Base-by-base conservation (phyloP, 2,888 invertebrate species). In the Listrodromus nycthemerus region DNA sequence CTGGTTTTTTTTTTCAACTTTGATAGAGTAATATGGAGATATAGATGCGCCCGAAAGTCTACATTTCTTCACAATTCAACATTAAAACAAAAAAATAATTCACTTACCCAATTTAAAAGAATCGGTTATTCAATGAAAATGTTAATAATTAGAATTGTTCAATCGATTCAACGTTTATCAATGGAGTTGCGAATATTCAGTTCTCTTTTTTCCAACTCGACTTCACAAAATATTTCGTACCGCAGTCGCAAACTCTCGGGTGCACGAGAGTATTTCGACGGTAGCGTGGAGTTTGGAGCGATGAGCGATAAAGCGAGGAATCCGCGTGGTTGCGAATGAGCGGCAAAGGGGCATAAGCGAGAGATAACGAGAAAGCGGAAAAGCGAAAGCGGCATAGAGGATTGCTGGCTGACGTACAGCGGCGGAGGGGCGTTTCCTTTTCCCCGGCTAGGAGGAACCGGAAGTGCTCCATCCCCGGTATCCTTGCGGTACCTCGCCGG, bases 261-360 rank as follows among this genome's bases (percentile, higher is more conserved):
- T 45, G 16, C 16, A 45, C 16, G 41, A 13, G 41, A 16, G 21
- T 24, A 55, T 55, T 13, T 24, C 24, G 13, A 55, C 55, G 55
- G 55, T 55, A 10, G 55, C 55, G 37, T 30, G 30, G 63, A 65
- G 65, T 65, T 65, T 48, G 24, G n/a, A n/a, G 50, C 50, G 33
- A 65, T 48, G 65, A 50, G 74, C 65, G 37, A 41, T 63, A 63
- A 45, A 75, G 21, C 58, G 19, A 41, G 48, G 74, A 55, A 55
- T 45, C 37, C 74, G 63, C 30, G 63, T 63, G 55, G 55, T 21
- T 24, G 10, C 21, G 24, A 55, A 75, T 41, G 48, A 52, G 67
- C 50, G 48, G 80, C 80, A 76, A 48, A 78, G 37, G 52, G 66
- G 63, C 21, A 37, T 66, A 77, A 67, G 67, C 67, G 66, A 58